Conservation (phyloP, 2,888 invertebrate species). For the Gerosis bhagava region DNA sequence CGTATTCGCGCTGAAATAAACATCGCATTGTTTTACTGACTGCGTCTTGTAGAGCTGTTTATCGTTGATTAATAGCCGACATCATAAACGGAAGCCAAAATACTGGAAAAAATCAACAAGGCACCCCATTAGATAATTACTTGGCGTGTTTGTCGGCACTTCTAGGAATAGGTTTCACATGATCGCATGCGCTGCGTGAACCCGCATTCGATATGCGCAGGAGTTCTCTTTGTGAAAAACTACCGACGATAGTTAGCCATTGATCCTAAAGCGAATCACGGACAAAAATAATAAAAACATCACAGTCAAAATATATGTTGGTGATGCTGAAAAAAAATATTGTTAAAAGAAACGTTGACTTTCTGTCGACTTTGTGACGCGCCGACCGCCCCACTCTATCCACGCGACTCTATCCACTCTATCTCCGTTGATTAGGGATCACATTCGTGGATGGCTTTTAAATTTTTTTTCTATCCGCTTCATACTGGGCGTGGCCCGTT, state of each 20-base stretch:
- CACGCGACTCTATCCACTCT: conserved; percentile 36
- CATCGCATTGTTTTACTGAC: conserved; percentile 31
- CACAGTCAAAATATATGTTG: conserved; percentile 81
- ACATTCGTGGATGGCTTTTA: conserved; percentile 24
- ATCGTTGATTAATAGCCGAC: conserved; percentile 65
- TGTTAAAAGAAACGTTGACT: conserved; percentile 71
- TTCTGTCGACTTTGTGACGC: conserved; percentile 66
- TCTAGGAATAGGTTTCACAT: conserved; percentile 52
- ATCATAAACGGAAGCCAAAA: conserved; percentile 73
- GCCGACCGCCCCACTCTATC: conserved; percentile 49
- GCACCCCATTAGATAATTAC: conserved; percentile 74
- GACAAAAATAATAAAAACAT: conserved; percentile 82
- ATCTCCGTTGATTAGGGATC: conserved; percentile 22
- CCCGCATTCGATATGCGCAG: conserved; percentile 56
- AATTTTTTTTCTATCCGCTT: conserved; percentile 50
- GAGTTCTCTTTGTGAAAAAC: conserved; percentile 67
- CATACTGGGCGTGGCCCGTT: conserved; percentile 73
- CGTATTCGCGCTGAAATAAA: conserved; percentile 16
- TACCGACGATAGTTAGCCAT: conserved; percentile 57
- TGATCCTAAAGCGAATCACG: conserved; percentile 65
- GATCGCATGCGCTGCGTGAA: conserved; percentile 40
- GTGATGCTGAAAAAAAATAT: conserved; percentile 62
- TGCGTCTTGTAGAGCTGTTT: conserved; percentile 44
- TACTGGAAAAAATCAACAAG: conserved; percentile 69
- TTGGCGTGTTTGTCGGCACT: conserved; percentile 66